Evolutionary conservation across 2,113 vertebrate species (phyloP), one percentile per base, ranked within the genome.

Genomic region (Notarius quadriscutis): DNA sequence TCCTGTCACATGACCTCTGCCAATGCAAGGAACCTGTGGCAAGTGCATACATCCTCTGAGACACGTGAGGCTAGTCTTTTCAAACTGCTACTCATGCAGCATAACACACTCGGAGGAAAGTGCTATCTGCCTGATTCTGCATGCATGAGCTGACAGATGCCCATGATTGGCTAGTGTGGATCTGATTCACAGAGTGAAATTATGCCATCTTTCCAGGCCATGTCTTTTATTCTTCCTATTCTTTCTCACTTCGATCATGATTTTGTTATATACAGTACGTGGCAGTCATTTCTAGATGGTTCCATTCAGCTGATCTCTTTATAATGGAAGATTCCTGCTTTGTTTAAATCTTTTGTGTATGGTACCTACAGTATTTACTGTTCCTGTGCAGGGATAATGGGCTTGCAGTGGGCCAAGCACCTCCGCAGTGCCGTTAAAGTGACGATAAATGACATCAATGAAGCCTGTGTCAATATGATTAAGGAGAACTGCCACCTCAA

Each of bases 381-480:
- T 83, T 65, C 77, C 60, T 84, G 55, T 82, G 51, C 90, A 99
- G 98, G 98, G 75, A 99, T 99, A 91, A 99, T 99, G 97, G 98
- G 98, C 90, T 94, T 99, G 80, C 98, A 99, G 50, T 99, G 98
- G 98, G 97, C 98, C 83, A 99, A 99, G 91, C 98, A 99, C 85
- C 96, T 99, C 5, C 93, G 95, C 20, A 94, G 87, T 85, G 92
- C 96, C 12, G 97, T 99, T 89, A 97, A 94, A 85, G 98, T 99
- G 87, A 99, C 98, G 0, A 97, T 99, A 89, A 99, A 97, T 0
- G 98, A 99, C 84, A 97, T 98, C 91, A 99, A 95, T 83, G 97
- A 99, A 85, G 93, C 93, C 11, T 99, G 98, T 0, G 96, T 99
- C 84, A 96, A 95, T 50, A 95, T 99, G 94, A 99, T 99, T 93